phyloP scores from a whole-genome alignment of 2,113 vertebrate genomes.

The Scortum barcoo region DNA sequence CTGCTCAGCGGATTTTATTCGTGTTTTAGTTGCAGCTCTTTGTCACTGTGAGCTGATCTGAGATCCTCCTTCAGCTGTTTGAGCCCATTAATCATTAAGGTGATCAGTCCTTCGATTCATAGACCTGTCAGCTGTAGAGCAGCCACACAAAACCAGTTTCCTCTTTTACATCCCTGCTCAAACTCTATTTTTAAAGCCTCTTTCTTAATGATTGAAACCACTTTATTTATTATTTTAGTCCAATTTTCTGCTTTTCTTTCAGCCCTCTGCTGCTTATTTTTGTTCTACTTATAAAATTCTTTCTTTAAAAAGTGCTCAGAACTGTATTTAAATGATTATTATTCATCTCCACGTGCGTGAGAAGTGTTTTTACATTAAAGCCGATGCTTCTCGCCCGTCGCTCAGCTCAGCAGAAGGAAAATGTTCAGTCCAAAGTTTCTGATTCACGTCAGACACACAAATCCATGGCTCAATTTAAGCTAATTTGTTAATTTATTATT shows the following conservation, averaged over 20 bases:
- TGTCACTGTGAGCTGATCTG: no score
- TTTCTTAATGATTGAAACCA: neutral
- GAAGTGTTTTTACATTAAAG: slow-evolving; percentile 34
- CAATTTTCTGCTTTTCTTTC: neutral
- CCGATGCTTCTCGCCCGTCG: slow-evolving; percentile 1
- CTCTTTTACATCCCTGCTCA: neutral
- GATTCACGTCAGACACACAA: neutral
- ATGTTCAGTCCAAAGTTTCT: neutral
- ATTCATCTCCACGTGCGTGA: slow-evolving; percentile 19
- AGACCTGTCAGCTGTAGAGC: no score
- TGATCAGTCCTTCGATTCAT: no score
- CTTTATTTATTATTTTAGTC: neutral
- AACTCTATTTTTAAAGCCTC: neutral
- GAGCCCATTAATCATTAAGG: no score
- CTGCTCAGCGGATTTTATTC: no score
- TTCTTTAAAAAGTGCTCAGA: neutral
- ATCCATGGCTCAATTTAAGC: no score
- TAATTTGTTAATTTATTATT: neutral
- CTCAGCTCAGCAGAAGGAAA: slow-evolving; percentile 34
- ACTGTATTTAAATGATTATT: slow-evolving; percentile 15
- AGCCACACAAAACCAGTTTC: neutral
- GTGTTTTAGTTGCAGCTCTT: no score
- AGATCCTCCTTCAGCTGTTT: no score
- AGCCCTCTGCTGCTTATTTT: neutral
- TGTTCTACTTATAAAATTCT: neutral